Evolutionary conservation across 2,113 vertebrate genomes (phyloP).

Genomic region (Athene noctua): DNA sequence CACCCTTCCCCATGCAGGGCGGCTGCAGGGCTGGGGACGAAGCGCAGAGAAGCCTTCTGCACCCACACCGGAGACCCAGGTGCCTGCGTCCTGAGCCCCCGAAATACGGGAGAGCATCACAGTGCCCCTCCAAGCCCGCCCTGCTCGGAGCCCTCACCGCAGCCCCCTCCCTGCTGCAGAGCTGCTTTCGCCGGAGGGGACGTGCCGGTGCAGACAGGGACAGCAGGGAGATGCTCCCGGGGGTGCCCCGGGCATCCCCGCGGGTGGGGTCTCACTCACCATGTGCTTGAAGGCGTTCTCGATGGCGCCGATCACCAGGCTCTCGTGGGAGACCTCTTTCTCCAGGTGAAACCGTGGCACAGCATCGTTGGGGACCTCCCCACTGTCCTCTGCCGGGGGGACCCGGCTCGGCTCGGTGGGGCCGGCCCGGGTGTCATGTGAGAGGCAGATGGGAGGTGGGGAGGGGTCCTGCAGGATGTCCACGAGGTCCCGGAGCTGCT

Average conservation of each 20-base stretch:
- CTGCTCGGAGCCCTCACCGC: background rate
- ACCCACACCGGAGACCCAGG: background rate
- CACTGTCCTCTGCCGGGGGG: conserved; percentile 50
- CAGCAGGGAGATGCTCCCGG: background rate
- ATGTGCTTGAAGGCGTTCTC: conserved; percentile 95
- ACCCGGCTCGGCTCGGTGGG: conserved; percentile 40
- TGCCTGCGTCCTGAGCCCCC: background rate
- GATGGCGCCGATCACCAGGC: conserved; percentile 91
- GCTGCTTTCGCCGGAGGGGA: background rate
- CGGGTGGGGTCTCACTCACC: conserved; percentile 74
- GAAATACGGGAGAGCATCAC: accelerated
- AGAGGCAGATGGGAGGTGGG: conserved; percentile 83
- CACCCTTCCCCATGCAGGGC: background rate
- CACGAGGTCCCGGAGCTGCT: conserved; percentile 87
- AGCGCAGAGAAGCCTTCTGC: background rate
- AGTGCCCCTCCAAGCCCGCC: background rate
- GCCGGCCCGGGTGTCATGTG: conserved; percentile 29
- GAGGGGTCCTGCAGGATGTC: conserved; percentile 86
- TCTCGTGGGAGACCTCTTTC: conserved; percentile 89
- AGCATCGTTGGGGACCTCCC: conserved; percentile 67
- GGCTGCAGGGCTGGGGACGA: background rate
- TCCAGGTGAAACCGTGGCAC: conserved; percentile 87
- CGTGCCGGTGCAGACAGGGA: background rate
- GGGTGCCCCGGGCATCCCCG: accelerated
- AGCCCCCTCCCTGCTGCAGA: background rate